Base-by-base conservation (phyloP, 2,888 invertebrate species). In the Balanococcus diminutus region DNA sequence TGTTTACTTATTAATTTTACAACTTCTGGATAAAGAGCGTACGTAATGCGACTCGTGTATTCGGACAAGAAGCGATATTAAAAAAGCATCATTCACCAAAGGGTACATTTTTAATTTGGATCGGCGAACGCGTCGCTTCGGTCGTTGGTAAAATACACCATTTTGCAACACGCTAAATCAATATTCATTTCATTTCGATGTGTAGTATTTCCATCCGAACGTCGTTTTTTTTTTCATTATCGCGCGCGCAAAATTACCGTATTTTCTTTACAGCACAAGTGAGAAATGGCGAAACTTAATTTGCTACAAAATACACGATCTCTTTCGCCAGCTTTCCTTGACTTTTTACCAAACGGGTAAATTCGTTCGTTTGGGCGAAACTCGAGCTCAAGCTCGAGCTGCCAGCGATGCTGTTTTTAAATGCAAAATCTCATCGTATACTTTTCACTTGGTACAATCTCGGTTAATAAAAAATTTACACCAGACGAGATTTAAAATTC, bases 71-170 rank as follows among this genome's bases (percentile, higher is more conserved):
- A 46, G 46, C 46, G 16, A 2, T 46, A 46, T 46, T 46, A 46
- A n/a, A 72, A 72, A 32, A 72, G 32, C 32, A 72, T 72, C 32
- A 72, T 72, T 28, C 72, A 72, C 72, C 25, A 72, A 32, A 72
- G 72, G 72, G 31, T 72, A 72, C 72, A 72, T 72, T 72, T 72
- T 72, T 72, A 72, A 72, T 72, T 72, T 72, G 25, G 22, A 61
- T 61, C 61, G 25, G 72, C 72, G 72, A 72, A 32, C 25, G 8
- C 72, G 32, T 32, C n/a, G n/a, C n/a, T n/a, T n/a, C n/a, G n/a
- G 28, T 72, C 31, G 32, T 72, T 72, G 16, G 32, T 72, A 16
- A 72, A 72, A 72, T 72, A 46, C n/a, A 72, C 31, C 8, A 32
- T 28, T n/a, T 72, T n/a, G 72, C 31, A 32, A 72, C n/a, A n/a